Evolutionary conservation across 2,113 vertebrate species (phyloP), one percentile per base, ranked within the genome.

Genomic region (Azemiops feae): DNA sequence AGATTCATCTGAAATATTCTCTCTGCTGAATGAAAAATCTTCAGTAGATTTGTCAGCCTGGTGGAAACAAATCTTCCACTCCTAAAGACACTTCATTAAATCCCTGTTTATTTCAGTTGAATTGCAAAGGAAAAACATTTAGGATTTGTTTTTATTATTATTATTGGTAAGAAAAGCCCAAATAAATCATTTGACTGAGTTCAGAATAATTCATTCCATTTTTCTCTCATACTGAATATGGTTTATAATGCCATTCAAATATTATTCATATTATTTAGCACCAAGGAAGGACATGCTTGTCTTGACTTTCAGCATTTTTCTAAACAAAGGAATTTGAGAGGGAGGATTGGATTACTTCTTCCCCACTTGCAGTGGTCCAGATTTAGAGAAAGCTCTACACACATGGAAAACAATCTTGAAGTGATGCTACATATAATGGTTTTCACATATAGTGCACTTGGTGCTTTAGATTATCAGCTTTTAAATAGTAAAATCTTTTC

Each of bases 141-240:
- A 89, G 14, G n/a, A 11, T 88, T 55, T 88, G 8, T 45, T 18
- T 11, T 64, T 7, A 0, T 6, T 89, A 94, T 95, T 93, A 69
- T 85, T 92, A 95, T 34, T 55, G 60, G 54, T 96, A 93, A 91
- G 94, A 93, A 0, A 91, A 60, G 11, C 34, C 88, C 53, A 95
- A 95, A 94, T 22, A 14, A 93, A 86, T 57, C 23, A 52, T 89
- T 88, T 85, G 89, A 87, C 50, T 93, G 69, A 92, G 85, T 96
- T 96, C 90, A 92, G 96, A 93, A 95, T 85, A 93, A 85, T 81
- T 43, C 18, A 1, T 81, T 81, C n/a, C 69, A 81, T 81, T 81
- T 81, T 81, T 81, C 34, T 50, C 92, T 12, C 2, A 14, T 58
- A 87, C 88, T 87, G 92, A 92, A 93, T 92, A 93, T 93, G 95